These are phyloP conservation scores for Pycnonotus jocosus DNA, from an alignment of 2,113 vertebrate genomes.

Conservation along the genomic window DNA sequence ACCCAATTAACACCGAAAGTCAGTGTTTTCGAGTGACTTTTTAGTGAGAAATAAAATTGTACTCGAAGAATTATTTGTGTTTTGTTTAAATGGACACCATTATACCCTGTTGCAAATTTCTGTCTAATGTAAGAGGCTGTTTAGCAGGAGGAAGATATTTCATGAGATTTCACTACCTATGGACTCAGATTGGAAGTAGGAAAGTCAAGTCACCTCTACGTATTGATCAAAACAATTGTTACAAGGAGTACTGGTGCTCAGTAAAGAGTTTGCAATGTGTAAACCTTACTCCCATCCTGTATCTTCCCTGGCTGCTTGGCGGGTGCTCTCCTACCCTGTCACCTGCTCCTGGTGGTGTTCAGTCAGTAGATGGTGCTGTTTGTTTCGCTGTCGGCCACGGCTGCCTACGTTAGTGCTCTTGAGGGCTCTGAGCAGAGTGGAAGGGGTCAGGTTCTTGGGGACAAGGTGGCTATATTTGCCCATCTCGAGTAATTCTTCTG, in stretches of 20 bases:
- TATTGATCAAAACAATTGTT: background rate
- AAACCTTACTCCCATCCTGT: background rate
- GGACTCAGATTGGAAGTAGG: background rate
- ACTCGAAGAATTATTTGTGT: background rate
- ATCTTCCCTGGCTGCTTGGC: background rate
- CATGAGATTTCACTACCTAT: background rate
- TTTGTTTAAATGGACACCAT: background rate
- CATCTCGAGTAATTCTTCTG: background rate
- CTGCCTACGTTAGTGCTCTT: background rate
- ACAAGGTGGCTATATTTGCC: background rate
- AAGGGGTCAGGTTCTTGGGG: background rate
- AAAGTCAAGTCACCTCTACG: background rate
- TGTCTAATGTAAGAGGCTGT: background rate
- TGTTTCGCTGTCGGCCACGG: background rate
- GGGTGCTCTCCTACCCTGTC: background rate
- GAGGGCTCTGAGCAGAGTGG: background rate
- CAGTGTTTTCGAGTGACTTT: background rate
- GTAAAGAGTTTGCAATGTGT: background rate
- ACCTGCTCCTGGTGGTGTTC: background rate
- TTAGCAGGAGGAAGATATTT: background rate
- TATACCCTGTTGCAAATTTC: background rate
- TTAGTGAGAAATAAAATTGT: background rate
- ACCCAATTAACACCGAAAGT: background rate
- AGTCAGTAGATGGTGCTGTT: slow-evolving; percentile 61
- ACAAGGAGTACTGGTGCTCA: background rate